Base-by-base conservation (phyloP, 2,797 vertebrate genomes). In the Hafferia zeledoni region DNA sequence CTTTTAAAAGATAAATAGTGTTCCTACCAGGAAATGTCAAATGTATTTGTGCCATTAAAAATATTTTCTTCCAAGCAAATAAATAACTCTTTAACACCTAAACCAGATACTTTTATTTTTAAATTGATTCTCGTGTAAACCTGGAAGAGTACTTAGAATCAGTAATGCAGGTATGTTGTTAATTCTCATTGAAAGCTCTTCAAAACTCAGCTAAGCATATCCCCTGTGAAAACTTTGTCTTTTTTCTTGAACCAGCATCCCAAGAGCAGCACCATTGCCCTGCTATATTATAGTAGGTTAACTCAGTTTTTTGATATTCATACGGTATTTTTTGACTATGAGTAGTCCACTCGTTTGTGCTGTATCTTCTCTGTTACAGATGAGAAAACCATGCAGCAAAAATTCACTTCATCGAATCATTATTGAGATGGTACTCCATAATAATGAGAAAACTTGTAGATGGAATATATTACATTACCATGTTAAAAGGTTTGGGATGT, bases 21-120 rank as follows among this genome's bases (percentile, higher is more conserved):
- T 63, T 95, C 25, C 33, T 88, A 78, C 14, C 47, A 59, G 52
- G 33, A 94, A 95, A 95, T 60, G 47, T 87, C 85, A 90, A 74
- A 76, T 0, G 0, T 22, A 53, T 57, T 77, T 75, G 5, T 87
- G 50, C n/a, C 60, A 68, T 75, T 65, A 72, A 76, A 89, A 83
- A 43, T 43, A 47, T 46, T 93, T 88, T 69, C 28, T 82, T 86
- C 56, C 19, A 56, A 81, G 56, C 18, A 89, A 87, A 59, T 53
- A 90, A 90, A 35, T 35, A 65, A 53, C 53, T 78, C 43, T 77
- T 64, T 83, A 83, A 17, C 23, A 79, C 39, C 28, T 82, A 59
- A 76, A 70, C 13, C 23, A 67, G 35, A 35, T 55, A 84, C 5
- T 83, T 91, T 33, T 53, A 7, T 47, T 85, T 91, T 49, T 22